phyloP scores from a whole-genome alignment of 2,797 vertebrate species.

The Danio kyathit region DNA sequence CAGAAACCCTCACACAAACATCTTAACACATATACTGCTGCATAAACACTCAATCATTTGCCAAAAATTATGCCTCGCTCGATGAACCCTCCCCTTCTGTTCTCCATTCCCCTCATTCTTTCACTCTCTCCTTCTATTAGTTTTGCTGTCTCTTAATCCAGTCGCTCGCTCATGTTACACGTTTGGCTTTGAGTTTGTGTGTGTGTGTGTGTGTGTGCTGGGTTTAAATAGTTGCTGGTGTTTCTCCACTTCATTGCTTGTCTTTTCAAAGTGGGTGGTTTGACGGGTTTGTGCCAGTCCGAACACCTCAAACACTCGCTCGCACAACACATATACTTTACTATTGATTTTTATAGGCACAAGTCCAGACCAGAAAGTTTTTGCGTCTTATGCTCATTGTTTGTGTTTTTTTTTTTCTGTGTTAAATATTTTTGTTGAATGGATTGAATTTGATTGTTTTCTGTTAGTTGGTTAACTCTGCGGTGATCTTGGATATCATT shows the following conservation, averaged over 20 bases:
- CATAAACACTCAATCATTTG: constrained; percentile 44
- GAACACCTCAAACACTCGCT: constrained; percentile 40
- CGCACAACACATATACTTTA: constrained; percentile 62
- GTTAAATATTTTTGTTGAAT: neutral
- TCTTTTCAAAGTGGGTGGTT: constrained; percentile 67
- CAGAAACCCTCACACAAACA: constrained; percentile 10
- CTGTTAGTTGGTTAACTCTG: neutral
- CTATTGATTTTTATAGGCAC: constrained; percentile 67
- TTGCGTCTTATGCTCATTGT: no score
- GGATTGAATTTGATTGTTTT: neutral
- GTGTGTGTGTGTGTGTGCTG: constrained; percentile 65
- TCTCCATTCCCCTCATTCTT: constrained; percentile 7
- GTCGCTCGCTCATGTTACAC: constrained; percentile 73
- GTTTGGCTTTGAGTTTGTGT: neutral
- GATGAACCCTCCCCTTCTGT: constrained; percentile 24
- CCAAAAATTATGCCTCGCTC: constrained; percentile 42
- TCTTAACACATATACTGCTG: constrained; percentile 17
- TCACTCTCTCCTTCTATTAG: constrained; percentile 54
- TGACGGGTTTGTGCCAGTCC: constrained; percentile 62
- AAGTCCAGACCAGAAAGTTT: neutral
- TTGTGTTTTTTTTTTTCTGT: neutral
- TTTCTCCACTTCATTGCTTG: constrained; percentile 61
- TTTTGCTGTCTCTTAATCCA: constrained; percentile 66
- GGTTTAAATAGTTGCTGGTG: constrained; percentile 63
- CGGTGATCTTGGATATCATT: neutral